Base-by-base conservation (phyloP, 2,113 vertebrate genomes). In the Maccullochella peelii region DNA sequence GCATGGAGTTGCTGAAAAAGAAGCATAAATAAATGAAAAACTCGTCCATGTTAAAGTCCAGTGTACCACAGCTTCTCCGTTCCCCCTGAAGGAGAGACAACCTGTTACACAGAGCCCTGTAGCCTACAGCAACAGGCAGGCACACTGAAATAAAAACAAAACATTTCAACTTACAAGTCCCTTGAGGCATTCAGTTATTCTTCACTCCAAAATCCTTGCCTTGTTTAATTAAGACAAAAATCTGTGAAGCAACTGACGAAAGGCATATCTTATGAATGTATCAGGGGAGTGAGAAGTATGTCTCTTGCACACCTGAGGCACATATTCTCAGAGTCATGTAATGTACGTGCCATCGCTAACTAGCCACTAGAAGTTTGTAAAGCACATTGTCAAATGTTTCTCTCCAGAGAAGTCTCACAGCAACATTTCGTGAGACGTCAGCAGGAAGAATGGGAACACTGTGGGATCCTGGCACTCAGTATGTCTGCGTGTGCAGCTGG, bases 51-150 rank as follows among this genome's bases (percentile, higher is more conserved):
- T 55, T 49, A 42, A 7, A 65, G 40, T 79, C 61, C 33, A 27
- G 36, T 27, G 57, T 36, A 36, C 9, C 54, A 66, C 47, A 5
- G 33, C 72, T 16, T n/a, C 27, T 58, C 20, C 52, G 21, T 36
- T 55, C 12, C 21, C 21, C 25, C 54, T 70, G 14, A 55, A 33
- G 61, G 9, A 23, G 40, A 72, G 12, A 27, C 42, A 4, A 20
- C 8, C 10, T 62, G 16, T 23, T 57, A 20, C 49, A 14, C 49
- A 73, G 20, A 2, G 36, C 14, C 40, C 15, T 47, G 30, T 27
- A 69, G 61, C 77, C 73, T 30, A 8, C 9, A 63, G 73, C 54
- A 16, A 65, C 27, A 55, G 38, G 2, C 63, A 63, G 61, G 11
- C 44, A 16, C n/a, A 10, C 36, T 33, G 49, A 36, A 11, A 72